Conservation (phyloP, 2,888 invertebrate species). For the Mimas tiliae region DNA sequence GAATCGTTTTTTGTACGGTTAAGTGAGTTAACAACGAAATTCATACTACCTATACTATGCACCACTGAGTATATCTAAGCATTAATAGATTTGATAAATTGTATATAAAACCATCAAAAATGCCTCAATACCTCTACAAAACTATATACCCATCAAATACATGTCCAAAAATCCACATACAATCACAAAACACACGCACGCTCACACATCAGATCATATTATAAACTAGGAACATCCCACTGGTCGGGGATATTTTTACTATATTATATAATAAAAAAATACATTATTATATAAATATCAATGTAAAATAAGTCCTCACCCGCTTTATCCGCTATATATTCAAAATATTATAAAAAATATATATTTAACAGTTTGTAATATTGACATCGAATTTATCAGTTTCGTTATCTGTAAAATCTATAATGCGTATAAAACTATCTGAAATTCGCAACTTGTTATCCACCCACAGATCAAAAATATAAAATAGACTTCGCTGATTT, state of each 20-base stretch:
- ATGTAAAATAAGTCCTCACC: conserved; percentile 45
- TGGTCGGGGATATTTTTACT: not conserved
- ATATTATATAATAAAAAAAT: conserved; percentile 26
- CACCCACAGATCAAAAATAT: too few species aligned
- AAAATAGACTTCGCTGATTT: too few species aligned
- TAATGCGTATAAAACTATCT: not conserved
- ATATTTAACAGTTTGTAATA: conserved; percentile 38
- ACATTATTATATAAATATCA: conserved; percentile 26
- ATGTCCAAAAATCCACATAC: not conserved
- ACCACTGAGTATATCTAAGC: too few species aligned
- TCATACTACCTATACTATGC: too few species aligned
- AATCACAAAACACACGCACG: conserved; percentile 11
- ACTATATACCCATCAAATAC: not conserved
- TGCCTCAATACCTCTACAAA: not conserved
- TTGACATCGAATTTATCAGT: conserved; percentile 28
- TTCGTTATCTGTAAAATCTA: conserved; percentile 30
- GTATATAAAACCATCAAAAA: not conserved
- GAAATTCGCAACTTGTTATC: conserved; percentile 3
- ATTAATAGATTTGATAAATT: too few species aligned
- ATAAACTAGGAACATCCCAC: conserved; percentile 27
- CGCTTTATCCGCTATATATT: conserved; percentile 45
- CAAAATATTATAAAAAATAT: conserved; percentile 38
- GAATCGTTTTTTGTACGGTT: too few species aligned
- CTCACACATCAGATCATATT: conserved; percentile 28
- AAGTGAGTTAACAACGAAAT: too few species aligned